Percentiles rank a stretch among this genome's conserved stretches.
phyloP scores from a whole-genome alignment of 1,140 invertebrate species.

The Drosophila subobscura region DNA sequence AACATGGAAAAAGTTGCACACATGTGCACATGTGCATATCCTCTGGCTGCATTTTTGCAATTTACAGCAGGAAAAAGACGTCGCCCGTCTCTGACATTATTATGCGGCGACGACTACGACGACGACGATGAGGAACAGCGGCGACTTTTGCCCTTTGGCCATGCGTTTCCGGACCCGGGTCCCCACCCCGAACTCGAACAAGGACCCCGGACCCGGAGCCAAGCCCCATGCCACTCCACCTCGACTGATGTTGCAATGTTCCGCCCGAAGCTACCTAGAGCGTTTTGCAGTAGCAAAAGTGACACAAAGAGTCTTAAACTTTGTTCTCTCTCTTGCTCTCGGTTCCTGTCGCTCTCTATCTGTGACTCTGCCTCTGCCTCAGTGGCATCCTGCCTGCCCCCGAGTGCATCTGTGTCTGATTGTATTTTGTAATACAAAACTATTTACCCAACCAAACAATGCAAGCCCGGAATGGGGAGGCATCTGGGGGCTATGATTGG shows the following conservation, averaged over 20 bases:
- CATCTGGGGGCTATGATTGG: constrained; percentile 26
- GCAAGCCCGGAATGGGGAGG: constrained; percentile 22
- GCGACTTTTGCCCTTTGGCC: constrained; percentile 70
- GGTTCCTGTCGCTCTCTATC: not conserved
- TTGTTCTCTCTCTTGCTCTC: constrained; percentile 3
- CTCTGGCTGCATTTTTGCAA: constrained; percentile 70
- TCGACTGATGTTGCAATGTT: constrained; percentile 13
- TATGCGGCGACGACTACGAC: constrained; percentile 68
- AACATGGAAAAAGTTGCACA: constrained; percentile 36
- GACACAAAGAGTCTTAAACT: constrained; percentile 34
- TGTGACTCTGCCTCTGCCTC: constrained; percentile 46
- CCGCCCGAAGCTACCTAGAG: constrained; percentile 35
- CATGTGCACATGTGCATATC: constrained; percentile 47
- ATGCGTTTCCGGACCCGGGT: constrained; percentile 58
- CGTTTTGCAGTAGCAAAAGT: constrained; percentile 25
- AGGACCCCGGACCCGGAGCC: constrained; percentile 38
- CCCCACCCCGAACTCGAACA: constrained; percentile 3
- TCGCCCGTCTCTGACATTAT: constrained; percentile 79
- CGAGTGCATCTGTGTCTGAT: constrained; percentile 72
- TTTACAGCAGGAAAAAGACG: constrained; percentile 78
- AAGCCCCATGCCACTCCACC: not conserved
- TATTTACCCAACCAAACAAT: constrained; percentile 56
- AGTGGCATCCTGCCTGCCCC: constrained; percentile 37
- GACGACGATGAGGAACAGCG: constrained; percentile 24
- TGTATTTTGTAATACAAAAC: constrained; percentile 75